Percentiles rank a stretch among this genome's conserved stretches.
phyloP scores from a whole-genome alignment of 1,140 invertebrate species.

The Bombus polaris region DNA sequence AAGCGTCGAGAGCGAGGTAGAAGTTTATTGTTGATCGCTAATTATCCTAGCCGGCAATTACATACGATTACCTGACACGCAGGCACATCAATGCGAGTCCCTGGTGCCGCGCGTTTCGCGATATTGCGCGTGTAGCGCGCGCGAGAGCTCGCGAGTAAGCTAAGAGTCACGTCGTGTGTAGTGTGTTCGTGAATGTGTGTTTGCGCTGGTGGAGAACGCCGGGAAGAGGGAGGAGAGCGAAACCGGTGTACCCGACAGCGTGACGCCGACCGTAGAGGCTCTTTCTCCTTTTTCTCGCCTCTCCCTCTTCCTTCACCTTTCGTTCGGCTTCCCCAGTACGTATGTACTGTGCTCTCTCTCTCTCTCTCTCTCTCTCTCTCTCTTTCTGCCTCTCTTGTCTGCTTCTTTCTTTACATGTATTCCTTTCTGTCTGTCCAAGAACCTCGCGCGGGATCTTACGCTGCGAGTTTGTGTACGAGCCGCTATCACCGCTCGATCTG shows the following conservation, averaged over 20 bases:
- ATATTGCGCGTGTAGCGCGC: conserved; percentile 48
- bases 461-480: conserved; percentile 28
- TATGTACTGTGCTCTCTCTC: background rate
- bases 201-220: conserved; percentile 50
- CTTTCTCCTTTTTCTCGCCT: conserved; percentile 66
- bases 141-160: background rate
- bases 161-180: background rate
- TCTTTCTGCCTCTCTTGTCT: background rate
- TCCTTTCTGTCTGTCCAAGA: conserved; percentile 16
- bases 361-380: background rate
- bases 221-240: conserved; percentile 71
- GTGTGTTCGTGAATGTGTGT: background rate
- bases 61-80: conserved; percentile 80
- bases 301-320: conserved; percentile 52
- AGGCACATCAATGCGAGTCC: conserved; percentile 66
- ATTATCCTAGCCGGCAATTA: conserved; percentile 80
- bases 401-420: background rate
- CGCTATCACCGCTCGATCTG: conserved; percentile 70
- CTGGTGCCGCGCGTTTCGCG: conserved; percentile 61
- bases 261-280: conserved; percentile 77
- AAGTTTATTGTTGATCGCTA: conserved; percentile 81
- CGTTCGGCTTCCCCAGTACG: conserved; percentile 34
- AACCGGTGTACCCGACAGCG: conserved; percentile 82
- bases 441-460: conserved; percentile 35
- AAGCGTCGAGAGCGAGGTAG: conserved; percentile 48